Evolutionary conservation across 2,113 vertebrate species (phyloP), one percentile per base, ranked within the genome.

Genomic region (Hipposideros armiger): DNA sequence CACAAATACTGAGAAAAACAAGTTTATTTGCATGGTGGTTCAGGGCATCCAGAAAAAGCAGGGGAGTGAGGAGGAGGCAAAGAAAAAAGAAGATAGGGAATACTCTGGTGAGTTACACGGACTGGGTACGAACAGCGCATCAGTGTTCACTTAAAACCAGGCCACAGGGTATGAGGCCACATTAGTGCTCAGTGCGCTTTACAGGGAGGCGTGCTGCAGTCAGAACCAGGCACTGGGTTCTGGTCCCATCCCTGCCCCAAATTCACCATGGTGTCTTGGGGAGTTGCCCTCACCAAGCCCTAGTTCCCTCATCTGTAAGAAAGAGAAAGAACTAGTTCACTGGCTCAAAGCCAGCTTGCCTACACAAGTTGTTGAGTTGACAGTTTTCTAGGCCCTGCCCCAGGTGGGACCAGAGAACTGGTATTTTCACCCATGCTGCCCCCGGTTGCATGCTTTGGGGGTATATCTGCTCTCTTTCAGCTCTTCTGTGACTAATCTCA

Each of bases 1-100:
- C 72, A 95, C 92, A 83, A 54, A 94, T 88, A 82, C 30, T 96
- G 56, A 97, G 95, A 96, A 97, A 95, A 97, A 92, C 96, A 90
- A 95, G 87, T 88, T 91, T 87, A 87, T 80, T 62, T 87, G 90
- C 94, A 20, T 89, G 91, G 77, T 73, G 47, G 81, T 87, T 87
- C 52, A 80, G 64, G n/a, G 19, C 82, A 42, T 64, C 45, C 72
- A 81, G 58, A 87, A 20, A 70, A 90, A 85, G 72, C 80, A 90
- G 15, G 52, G 36, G 64, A 93, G 56, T 78, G 7, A 2, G 36
- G 58, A 93, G 22, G 24, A 69, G 15, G 64, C 54, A 54, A 95
- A 81, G 9, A 19, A 47, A 50, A 64, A 19, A 72, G 64, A 67
- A 83, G 60, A 16, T 0, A 14, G 72, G 26, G 54, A 70, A 52